Conservation (phyloP, 2,113 vertebrate species). For the Nannospalax galili region DNA sequence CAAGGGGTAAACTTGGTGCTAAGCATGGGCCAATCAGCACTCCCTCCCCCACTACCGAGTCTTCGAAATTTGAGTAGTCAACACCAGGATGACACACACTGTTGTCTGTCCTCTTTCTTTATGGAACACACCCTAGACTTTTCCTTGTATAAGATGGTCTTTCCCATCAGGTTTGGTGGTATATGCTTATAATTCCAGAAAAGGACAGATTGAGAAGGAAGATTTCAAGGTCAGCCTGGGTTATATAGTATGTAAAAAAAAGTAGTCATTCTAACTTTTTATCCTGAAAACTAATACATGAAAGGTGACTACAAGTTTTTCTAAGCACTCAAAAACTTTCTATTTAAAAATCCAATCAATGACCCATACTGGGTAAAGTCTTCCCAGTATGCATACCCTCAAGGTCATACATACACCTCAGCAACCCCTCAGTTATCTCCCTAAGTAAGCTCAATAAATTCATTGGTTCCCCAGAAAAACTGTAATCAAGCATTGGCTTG, state of each 20-base stretch:
- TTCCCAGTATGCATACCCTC: too few species aligned
- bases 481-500: too few species aligned
- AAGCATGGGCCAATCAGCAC: background rate
- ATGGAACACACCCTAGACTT: background rate
- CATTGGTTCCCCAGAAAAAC: too few species aligned
- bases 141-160: background rate
- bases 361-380: too few species aligned
- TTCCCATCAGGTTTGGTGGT: background rate
- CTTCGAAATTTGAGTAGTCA: background rate
- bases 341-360: too few species aligned
- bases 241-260: background rate
- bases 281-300: background rate
- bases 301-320: background rate
- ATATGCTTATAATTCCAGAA: background rate
- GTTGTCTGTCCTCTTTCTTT: background rate
- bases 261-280: background rate
- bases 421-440: too few species aligned
- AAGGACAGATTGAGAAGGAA: background rate
- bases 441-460: too few species aligned
- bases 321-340: background rate
- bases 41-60: background rate
- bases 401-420: too few species aligned
- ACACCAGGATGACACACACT: background rate
- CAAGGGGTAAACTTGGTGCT: background rate
- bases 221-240: background rate